A percentile compares a stretch with the other conserved stretches of the same genome.
These are phyloP conservation scores for Sclerodermus sp. DNA, from an alignment of 2,888 invertebrate species.

Conservation along the genomic window DNA sequence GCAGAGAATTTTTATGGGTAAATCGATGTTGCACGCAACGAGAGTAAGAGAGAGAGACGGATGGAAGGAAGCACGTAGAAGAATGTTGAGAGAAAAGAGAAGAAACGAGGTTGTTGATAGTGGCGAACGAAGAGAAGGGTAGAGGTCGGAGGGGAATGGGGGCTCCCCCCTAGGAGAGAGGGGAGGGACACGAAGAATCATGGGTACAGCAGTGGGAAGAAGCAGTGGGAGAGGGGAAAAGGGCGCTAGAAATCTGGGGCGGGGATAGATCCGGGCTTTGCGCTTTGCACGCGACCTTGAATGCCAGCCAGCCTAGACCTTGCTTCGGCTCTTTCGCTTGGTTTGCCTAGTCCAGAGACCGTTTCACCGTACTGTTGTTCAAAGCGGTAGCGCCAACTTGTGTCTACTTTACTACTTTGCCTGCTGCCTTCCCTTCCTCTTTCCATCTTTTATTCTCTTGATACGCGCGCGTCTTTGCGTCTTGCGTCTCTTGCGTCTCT, in stretches of 20 bases:
- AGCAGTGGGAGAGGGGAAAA: slow-evolving; percentile 18
- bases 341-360: slow-evolving; percentile 29
- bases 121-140: slow-evolving; percentile 2
- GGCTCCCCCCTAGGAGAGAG: neutral
- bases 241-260: slow-evolving; percentile 33
- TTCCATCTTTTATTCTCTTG: neutral
- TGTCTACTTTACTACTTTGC: neutral
- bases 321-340: slow-evolving; percentile 38
- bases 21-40: slow-evolving; percentile 49
- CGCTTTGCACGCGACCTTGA: slow-evolving; percentile 49
- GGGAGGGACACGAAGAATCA: slow-evolving; percentile 5
- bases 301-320: slow-evolving; percentile 53
- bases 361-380: slow-evolving; percentile 10
- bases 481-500: too few relatives aligned
- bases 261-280: slow-evolving; percentile 43
- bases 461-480: neutral
- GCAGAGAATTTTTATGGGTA: slow-evolving; percentile 54
- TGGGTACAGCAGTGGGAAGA: too few relatives aligned
- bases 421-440: neutral
- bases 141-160: too few relatives aligned
- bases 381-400: slow-evolving; percentile 1
- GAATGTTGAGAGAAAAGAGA: neutral
- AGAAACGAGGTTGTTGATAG: slow-evolving; percentile 2
- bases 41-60: slow-evolving; percentile 16
- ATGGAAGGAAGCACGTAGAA: neutral